Conservation (phyloP, 2,888 invertebrate species). For the Sturmia bella region DNA sequence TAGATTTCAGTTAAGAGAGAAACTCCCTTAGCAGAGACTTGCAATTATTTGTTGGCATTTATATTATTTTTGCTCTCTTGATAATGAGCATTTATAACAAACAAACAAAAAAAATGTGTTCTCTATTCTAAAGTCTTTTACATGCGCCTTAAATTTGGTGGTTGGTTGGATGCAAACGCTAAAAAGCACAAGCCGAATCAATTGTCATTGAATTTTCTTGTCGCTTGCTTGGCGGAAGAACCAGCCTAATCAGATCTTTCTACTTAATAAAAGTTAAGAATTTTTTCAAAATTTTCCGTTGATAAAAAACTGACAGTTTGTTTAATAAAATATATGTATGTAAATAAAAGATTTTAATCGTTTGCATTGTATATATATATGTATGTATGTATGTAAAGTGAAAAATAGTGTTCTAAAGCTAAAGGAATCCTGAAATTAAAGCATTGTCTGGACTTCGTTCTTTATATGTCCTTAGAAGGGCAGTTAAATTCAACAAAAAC, state of each 20-base stretch:
- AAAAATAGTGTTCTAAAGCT: neutral
- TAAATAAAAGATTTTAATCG: too few species aligned
- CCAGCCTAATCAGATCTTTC: slow-evolving; percentile 14
- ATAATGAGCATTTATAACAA: slow-evolving; percentile 15
- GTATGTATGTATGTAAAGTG: neutral
- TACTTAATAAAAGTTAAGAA: slow-evolving; percentile 18
- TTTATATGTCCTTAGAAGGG: slow-evolving; percentile 50
- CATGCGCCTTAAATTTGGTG: slow-evolving; percentile 55
- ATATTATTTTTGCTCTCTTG: slow-evolving; percentile 3
- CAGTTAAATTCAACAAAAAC: slow-evolving; percentile 16
- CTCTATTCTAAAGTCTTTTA: slow-evolving; percentile 47
- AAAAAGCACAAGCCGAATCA: slow-evolving; percentile 34
- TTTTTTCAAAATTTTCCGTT: slow-evolving; percentile 28
- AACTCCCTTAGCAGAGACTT: too few species aligned
- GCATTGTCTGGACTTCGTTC: slow-evolving; percentile 45
- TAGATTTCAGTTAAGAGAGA: too few species aligned
- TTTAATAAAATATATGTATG: slow-evolving; percentile 2
- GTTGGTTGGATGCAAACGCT: slow-evolving; percentile 48
- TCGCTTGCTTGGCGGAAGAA: slow-evolving; percentile 43
- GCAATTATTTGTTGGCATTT: too few species aligned
- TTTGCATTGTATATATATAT: neutral
- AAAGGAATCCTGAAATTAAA: slow-evolving; percentile 12
- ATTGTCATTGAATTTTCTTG: slow-evolving; percentile 49
- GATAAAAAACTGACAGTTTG: slow-evolving; percentile 18
- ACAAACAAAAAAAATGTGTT: slow-evolving; percentile 15